Percentiles rank a stretch among this genome's conserved stretches.
These are phyloP conservation scores for Merluccius polli DNA, from an alignment of 2,797 vertebrate genomes.

Conservation along the genomic window DNA sequence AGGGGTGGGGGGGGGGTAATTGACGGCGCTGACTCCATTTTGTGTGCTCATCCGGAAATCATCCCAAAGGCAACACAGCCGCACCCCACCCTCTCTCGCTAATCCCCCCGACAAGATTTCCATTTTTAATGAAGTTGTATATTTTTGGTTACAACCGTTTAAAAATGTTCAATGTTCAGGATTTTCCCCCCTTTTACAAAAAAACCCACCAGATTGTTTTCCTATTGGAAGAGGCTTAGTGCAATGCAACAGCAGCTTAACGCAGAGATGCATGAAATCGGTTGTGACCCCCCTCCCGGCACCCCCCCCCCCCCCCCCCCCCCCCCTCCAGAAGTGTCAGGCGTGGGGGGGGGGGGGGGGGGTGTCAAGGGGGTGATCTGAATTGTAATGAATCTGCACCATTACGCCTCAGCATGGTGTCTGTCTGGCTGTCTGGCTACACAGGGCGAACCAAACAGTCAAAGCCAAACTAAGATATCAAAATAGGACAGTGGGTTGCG, in stretches of 20 bases:
- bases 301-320: background rate
- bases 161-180: conserved; percentile 30
- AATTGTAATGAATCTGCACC: background rate
- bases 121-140: conserved; percentile 59
- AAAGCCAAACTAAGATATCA: background rate
- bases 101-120: conserved; percentile 52
- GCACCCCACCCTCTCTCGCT: conserved; percentile 15
- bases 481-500: background rate
- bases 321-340: conserved; percentile 13
- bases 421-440: background rate
- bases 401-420: background rate
- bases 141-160: conserved; percentile 44
- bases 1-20: conserved; percentile 53
- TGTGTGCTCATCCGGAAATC: background rate
- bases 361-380: conserved; percentile 4
- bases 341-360: conserved; percentile 1
- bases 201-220: background rate
- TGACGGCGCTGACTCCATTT: conserved; percentile 40
- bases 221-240: conserved; percentile 32
- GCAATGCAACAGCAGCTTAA: conserved; percentile 35
- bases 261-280: conserved; percentile 35
- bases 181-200: background rate
- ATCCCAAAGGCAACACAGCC: background rate
- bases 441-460: background rate
- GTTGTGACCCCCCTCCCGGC: conserved; percentile 33